A percentile compares a stretch with the other conserved stretches of the same genome.
phyloP scores from a whole-genome alignment of 2,888 invertebrate genomes.

The Shargacucullia verbasci region DNA sequence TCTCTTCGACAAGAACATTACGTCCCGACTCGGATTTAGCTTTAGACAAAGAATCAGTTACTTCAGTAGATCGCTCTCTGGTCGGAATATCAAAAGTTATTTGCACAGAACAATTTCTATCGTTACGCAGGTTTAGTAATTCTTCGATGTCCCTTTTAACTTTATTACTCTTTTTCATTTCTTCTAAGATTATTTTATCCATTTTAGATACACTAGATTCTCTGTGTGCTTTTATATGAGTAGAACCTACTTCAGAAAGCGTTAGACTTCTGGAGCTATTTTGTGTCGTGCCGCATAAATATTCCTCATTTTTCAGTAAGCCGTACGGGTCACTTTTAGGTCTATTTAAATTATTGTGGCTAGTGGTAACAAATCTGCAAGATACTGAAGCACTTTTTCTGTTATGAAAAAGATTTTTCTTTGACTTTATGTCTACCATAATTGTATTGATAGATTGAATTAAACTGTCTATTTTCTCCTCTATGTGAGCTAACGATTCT shows the following conservation, averaged over 20 bases:
- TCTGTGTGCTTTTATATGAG: slow-evolving; percentile 15
- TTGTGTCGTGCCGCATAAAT: slow-evolving; percentile 48
- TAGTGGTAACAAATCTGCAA: slow-evolving; percentile 35
- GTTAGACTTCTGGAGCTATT: slow-evolving; percentile 46
- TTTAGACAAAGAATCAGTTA: slow-evolving; percentile 66
- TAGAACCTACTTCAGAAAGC: slow-evolving; percentile 32
- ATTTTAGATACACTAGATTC: slow-evolving; percentile 44
- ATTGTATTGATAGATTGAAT: slow-evolving; percentile 71
- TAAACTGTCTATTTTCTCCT: slow-evolving; percentile 71
- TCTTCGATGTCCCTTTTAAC: slow-evolving; percentile 67
- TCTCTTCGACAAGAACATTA: slow-evolving; percentile 15
- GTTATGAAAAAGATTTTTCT: slow-evolving; percentile 23
- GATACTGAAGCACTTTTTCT: slow-evolving; percentile 42
- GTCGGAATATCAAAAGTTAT: slow-evolving; percentile 72
- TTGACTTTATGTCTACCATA: slow-evolving; percentile 65
- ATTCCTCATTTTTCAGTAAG: slow-evolving; percentile 43
- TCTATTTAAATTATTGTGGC: slow-evolving; percentile 29
- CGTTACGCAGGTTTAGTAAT: slow-evolving; percentile 55
- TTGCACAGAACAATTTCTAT: slow-evolving; percentile 60
- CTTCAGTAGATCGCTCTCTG: slow-evolving; percentile 72
- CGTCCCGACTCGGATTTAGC: slow-evolving; percentile 28
- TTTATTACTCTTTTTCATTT: slow-evolving; percentile 67
- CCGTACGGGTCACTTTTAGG: slow-evolving; percentile 52
- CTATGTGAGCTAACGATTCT: slow-evolving; percentile 65
- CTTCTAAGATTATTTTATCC: slow-evolving; percentile 62